Evolutionary conservation across 1,140 invertebrate species (phyloP).

Genomic region (Drosophila ogumai): DNA sequence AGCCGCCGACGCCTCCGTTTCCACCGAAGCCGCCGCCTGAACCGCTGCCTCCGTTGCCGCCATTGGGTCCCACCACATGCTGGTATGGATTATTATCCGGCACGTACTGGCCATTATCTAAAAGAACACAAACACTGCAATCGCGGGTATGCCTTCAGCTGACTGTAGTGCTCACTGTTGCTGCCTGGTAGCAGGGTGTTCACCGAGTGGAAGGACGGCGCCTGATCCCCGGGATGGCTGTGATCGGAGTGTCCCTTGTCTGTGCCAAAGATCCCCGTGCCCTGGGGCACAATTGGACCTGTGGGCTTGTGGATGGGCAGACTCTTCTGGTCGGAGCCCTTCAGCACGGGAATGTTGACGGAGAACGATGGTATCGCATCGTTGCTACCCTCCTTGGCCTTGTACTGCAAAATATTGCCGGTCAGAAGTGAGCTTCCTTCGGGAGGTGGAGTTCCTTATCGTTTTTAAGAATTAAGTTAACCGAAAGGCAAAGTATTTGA

Average conservation of each 20-base stretch:
- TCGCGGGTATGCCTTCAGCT: conserved; percentile 1
- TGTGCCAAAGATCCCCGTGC: conserved; percentile 72
- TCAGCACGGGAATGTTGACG: conserved; percentile 47
- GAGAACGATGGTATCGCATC: conserved; percentile 48
- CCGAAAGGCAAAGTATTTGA: background rate
- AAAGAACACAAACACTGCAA: conserved; percentile 73
- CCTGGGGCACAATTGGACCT: conserved; percentile 42
- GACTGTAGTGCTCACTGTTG: conserved; percentile 64
- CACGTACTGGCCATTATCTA: conserved; percentile 74
- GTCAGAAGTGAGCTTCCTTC: conserved; percentile 4
- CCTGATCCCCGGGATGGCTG: conserved; percentile 68
- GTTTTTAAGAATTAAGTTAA: background rate
- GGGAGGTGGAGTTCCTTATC: background rate
- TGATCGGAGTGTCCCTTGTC: conserved; percentile 74
- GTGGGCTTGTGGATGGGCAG: conserved; percentile 55
- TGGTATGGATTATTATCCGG: conserved; percentile 60
- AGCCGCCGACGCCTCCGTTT: conserved; percentile 54
- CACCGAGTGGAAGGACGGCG: conserved; percentile 71
- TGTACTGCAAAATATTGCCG: conserved; percentile 65
- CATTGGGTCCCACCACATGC: conserved; percentile 69
- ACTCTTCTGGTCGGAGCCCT: conserved; percentile 73
- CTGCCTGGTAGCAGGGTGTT: conserved; percentile 63
- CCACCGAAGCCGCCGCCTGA: conserved; percentile 51
- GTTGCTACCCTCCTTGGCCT: conserved; percentile 39
- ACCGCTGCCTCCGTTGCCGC: conserved; percentile 54